Percentiles rank a stretch among this genome's conserved stretches.
These are phyloP conservation scores for Leptopterna dolabrata DNA, from an alignment of 2,888 invertebrate genomes.

Conservation along the genomic window DNA sequence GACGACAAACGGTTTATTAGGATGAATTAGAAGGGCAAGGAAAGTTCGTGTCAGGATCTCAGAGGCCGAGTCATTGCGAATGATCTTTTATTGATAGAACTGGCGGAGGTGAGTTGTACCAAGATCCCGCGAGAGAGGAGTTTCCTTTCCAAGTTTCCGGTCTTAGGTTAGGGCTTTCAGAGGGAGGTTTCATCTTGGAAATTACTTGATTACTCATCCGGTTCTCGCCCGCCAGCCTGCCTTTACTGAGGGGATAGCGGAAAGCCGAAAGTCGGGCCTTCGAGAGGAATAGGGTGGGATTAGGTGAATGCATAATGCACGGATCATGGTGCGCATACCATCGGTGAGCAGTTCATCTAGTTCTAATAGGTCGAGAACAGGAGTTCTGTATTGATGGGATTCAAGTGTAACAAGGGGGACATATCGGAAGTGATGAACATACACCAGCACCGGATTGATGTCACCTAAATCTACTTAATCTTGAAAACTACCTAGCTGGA, in stretches of 20 bases:
- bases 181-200: neutral
- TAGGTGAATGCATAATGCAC: too few species aligned
- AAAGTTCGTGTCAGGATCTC: neutral
- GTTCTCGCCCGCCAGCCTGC: neutral
- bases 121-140: neutral
- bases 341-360: too few species aligned
- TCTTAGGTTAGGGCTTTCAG: neutral
- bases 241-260: too few species aligned
- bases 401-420: too few species aligned
- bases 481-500: too few species aligned
- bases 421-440: too few species aligned
- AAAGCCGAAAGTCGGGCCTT: neutral
- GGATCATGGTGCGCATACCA: too few species aligned
- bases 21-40: neutral
- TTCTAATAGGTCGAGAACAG: too few species aligned
- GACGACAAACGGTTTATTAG: slow-evolving; percentile 2
- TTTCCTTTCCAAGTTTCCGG: neutral
- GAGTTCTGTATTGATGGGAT: too few species aligned
- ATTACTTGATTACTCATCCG: neutral
- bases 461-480: too few species aligned
- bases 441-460: too few species aligned
- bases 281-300: neutral
- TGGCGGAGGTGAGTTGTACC: neutral
- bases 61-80: neutral
- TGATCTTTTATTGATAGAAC: slow-evolving; percentile 1